Evolutionary conservation across 2,888 invertebrate genomes (phyloP), one percentile per base, ranked within the genome.

Genomic region (Choristoneura rosaceana): DNA sequence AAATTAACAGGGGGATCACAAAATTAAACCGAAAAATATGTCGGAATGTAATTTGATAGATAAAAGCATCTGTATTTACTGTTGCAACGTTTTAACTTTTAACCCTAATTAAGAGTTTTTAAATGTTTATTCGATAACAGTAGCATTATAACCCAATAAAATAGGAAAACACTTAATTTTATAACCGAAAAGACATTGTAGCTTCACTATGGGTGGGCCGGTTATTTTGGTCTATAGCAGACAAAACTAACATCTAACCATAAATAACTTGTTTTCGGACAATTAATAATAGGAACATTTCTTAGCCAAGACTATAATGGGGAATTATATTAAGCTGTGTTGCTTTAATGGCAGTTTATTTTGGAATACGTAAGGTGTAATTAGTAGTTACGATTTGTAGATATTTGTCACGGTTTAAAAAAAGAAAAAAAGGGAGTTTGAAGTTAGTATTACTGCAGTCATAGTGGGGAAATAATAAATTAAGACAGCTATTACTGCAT

Each of bases 221-320:
- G 81, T 90, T 92, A 92, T 92, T 92, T 88, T 80, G 73, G 85
- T 84, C 84, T 77, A 78, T 76, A 80, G 81, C 76, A 86, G 86
- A 87, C 90, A 90, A 90, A 90, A 90, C 86, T 84, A 83, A 84
- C 83, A 82, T 81, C 84, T 81, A 77, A 78, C 86, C 88, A 91
- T 91, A 92, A 92, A 93, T 92, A 91, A 91, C 88, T 75, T 81
- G 85, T 89, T 91, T 91, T 91, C 86, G 90, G 91, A 88, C 92
- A 90, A 93, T 93, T 92, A 91, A 93, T 92, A 91, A 88, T 84
- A 84, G 83, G 79, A 79, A 81, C 78, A 86, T 87, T 89, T 87
- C 88, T 88, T 84, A 79, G 84, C 33, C 64, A 64, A 64, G 64
- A 86, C 85, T 87, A 84, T 87, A 83, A 84, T 86, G 69, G 71